A percentile compares a stretch with the other conserved stretches of the same genome.
Evolutionary conservation across 2,113 vertebrate genomes (phyloP).

Genomic region (Neoarius graeffei): DNA sequence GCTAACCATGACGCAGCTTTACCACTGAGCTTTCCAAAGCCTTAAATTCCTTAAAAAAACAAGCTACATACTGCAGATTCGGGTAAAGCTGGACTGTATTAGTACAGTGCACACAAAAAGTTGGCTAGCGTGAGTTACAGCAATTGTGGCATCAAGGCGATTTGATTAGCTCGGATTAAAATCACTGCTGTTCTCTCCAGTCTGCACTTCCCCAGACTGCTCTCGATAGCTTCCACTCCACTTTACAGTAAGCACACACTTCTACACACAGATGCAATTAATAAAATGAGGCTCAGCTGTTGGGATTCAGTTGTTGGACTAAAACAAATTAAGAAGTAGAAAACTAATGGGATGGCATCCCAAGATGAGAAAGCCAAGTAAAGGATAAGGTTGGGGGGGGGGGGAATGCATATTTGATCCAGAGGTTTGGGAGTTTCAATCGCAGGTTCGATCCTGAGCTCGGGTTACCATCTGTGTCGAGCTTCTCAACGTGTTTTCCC

Average conservation of each 20-base stretch:
- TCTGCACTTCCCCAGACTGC: slow-evolving; percentile 35
- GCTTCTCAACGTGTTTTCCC: neutral
- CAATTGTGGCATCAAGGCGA: slow-evolving; percentile 31
- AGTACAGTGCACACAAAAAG: neutral
- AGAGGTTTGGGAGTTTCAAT: neutral
- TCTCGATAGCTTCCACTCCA: neutral
- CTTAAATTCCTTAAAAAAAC: neutral
- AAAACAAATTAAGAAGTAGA: neutral
- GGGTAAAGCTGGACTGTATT: slow-evolving; percentile 27
- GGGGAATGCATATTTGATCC: too few relatives aligned
- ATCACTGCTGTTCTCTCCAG: slow-evolving; percentile 24
- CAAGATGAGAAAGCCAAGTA: neutral
- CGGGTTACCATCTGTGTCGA: neutral
- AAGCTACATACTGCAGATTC: neutral
- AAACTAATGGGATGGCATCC: neutral
- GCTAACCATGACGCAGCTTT: neutral
- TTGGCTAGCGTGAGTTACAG: slow-evolving; percentile 36
- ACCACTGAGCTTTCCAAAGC: neutral
- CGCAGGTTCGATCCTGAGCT: neutral
- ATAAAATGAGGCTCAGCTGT: neutral
- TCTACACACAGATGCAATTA: neutral
- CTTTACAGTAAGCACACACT: neutral
- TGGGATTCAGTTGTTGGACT: neutral
- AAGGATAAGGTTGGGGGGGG: neutral
- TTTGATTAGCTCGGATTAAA: slow-evolving; percentile 37